Evolutionary conservation across 2,113 vertebrate genomes (phyloP).

Genomic region (Smithornis capensis): DNA sequence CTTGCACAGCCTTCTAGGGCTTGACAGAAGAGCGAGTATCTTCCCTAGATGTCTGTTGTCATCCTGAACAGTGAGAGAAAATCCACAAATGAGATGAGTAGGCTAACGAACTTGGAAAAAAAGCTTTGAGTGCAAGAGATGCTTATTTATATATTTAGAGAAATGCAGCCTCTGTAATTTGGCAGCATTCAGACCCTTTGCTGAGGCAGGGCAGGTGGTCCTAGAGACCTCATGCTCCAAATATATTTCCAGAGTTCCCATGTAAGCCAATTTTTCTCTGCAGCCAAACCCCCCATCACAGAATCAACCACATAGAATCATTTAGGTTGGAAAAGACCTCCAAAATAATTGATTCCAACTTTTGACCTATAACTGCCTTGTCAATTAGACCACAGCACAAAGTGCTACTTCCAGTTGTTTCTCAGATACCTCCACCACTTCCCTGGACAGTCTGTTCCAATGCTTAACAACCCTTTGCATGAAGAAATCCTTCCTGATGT

Average conservation of each 20-base stretch:
- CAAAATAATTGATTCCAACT: not conserved
- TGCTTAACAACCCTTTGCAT: not conserved
- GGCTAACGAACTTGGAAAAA: not conserved
- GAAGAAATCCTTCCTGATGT: not conserved
- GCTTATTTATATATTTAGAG: not conserved
- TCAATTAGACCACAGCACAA: not conserved
- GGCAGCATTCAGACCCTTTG: not conserved
- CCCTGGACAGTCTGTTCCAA: not conserved
- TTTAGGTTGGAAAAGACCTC: not conserved
- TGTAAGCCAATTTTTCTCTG: not conserved
- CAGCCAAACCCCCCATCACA: not conserved
- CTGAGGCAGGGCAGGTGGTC: not conserved
- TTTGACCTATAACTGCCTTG: rapidly evolving
- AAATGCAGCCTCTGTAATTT: not conserved
- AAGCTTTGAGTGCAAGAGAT: not conserved
- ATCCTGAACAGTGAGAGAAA: not conserved
- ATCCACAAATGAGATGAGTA: not conserved
- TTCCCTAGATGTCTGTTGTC: not conserved
- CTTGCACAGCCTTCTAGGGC: not conserved
- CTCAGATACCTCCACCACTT: not conserved
- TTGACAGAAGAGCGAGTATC: not conserved
- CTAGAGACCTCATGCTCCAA: not conserved
- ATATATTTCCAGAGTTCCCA: not conserved
- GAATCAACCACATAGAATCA: not conserved
- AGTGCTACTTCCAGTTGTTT: not conserved